phyloP scores from a whole-genome alignment of 2,797 vertebrate species.

The Enteromius trimaculatus region DNA sequence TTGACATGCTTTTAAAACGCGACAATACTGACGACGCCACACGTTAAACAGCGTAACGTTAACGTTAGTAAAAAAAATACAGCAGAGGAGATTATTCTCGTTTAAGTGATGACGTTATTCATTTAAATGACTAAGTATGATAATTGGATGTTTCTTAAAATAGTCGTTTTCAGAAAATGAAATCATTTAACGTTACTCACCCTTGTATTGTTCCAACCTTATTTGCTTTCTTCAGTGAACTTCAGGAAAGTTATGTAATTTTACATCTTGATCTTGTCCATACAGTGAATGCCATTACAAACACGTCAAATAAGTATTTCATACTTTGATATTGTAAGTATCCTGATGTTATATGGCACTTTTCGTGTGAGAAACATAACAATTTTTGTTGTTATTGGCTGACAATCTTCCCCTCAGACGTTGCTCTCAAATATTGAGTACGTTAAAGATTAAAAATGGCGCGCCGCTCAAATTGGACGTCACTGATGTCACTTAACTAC shows the following conservation, averaged over 20 bases:
- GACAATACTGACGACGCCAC: background rate
- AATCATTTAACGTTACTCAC: background rate
- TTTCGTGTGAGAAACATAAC: background rate
- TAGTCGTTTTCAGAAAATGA: background rate
- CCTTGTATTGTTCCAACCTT: background rate
- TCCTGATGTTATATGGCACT: background rate
- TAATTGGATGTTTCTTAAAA: background rate
- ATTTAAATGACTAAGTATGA: background rate
- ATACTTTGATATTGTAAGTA: background rate
- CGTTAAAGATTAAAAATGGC: constrained; percentile 5
- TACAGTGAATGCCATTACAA: background rate
- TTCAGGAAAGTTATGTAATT: background rate
- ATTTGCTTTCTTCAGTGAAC: background rate
- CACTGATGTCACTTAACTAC: background rate
- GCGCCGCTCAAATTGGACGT: background rate
- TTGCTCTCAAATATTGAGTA: background rate
- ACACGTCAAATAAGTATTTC: background rate
- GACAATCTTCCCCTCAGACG: background rate
- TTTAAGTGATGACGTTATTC: too few relatives aligned
- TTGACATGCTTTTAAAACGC: background rate
- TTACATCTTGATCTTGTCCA: constrained; percentile 3
- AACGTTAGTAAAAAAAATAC: background rate
- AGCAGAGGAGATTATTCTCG: background rate
- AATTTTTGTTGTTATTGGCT: background rate
- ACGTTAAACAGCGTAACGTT: background rate